Evolutionary conservation across 2,113 vertebrate genomes (phyloP).

Genomic region (Pyrgilauda ruficollis): DNA sequence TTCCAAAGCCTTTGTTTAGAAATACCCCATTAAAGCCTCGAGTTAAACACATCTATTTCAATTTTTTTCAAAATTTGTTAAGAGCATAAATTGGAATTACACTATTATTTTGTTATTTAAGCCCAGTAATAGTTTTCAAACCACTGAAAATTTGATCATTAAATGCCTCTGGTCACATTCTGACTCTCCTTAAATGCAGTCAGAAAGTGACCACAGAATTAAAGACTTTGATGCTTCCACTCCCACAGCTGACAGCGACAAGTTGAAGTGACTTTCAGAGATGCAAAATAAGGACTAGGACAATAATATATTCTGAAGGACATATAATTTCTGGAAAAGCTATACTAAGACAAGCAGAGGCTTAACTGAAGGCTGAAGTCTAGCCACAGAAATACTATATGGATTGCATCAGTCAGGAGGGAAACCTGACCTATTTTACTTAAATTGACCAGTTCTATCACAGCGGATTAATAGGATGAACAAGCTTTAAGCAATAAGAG

Average conservation of each 20-base stretch:
- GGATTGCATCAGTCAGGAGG: background rate
- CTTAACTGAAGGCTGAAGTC: background rate
- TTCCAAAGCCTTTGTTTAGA: background rate
- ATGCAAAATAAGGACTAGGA: background rate
- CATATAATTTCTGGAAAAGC: background rate
- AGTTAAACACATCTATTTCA: background rate
- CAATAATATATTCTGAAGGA: background rate
- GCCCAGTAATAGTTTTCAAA: background rate
- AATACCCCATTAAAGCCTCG: background rate
- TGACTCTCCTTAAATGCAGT: background rate
- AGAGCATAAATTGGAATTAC: background rate
- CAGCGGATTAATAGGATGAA: background rate
- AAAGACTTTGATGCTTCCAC: background rate
- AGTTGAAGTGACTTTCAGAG: background rate
- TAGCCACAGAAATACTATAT: background rate
- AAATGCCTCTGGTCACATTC: background rate
- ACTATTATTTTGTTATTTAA: background rate
- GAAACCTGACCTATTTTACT: background rate
- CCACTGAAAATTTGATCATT: background rate
- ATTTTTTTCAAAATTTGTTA: background rate
- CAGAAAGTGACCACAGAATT: background rate
- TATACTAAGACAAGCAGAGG: background rate
- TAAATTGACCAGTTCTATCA: background rate
- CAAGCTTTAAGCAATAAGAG: background rate
- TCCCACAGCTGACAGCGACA: background rate